Conservation (phyloP, 1,140 invertebrate species). For the Globodera ellingtonae region DNA sequence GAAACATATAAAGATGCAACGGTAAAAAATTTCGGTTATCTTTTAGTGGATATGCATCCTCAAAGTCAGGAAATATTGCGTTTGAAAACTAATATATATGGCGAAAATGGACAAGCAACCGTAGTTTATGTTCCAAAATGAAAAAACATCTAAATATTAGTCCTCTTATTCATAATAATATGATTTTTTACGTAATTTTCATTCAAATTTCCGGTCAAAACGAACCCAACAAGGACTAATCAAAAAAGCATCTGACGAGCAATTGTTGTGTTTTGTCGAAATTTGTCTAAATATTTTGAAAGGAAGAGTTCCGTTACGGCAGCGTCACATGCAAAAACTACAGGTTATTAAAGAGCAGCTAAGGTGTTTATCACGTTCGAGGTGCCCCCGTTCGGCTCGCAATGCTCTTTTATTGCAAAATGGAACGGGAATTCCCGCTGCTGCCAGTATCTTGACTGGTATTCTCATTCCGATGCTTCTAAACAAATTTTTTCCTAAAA, state of each 20-base stretch:
- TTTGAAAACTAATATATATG: conserved; percentile 32
- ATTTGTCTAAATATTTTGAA: conserved; percentile 33
- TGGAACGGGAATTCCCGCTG: conserved; percentile 6
- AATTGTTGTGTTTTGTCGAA: conserved; percentile 33
- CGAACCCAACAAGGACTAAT: neutral
- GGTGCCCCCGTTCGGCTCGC: conserved; percentile 14
- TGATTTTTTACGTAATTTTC: conserved; percentile 10
- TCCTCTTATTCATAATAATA: neutral
- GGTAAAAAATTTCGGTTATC: conserved; percentile 28
- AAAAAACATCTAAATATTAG: conserved; percentile 13
- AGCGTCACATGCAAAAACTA: neutral
- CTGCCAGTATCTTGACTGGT: conserved; percentile 2
- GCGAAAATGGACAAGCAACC: conserved; percentile 4
- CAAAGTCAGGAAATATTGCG: conserved; percentile 14
- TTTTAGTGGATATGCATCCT: conserved; percentile 31
- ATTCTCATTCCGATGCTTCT: conserved; percentile 8
- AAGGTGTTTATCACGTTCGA: neutral
- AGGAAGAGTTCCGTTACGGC: conserved; percentile 21
- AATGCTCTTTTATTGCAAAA: conserved; percentile 23
- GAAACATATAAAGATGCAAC: conserved; percentile 29
- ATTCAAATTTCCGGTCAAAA: neutral
- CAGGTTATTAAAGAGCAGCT: conserved; percentile 12
- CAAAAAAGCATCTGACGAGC: neutral
- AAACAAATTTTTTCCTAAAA: neutral
- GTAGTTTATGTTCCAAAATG: conserved; percentile 33